These are phyloP conservation scores for Sebastes kiyomatsui DNA, from an alignment of 2,797 vertebrate genomes.

Conservation along the genomic window DNA sequence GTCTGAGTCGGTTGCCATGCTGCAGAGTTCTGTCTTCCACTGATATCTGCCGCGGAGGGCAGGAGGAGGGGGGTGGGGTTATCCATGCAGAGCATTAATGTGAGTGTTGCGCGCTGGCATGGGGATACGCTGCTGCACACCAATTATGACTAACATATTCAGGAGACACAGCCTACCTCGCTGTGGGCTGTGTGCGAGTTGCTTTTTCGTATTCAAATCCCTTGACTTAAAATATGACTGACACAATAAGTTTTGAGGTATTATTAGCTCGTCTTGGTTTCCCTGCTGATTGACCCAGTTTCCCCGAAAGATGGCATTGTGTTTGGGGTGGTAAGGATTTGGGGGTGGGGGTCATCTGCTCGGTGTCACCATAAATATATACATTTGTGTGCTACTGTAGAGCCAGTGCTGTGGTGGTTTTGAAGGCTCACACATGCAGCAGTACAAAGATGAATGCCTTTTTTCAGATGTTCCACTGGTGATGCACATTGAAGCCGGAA, in stretches of 20 bases:
- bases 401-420: slow-evolving; percentile 2
- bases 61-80: not conserved
- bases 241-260: slow-evolving; percentile 31
- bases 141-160: slow-evolving; percentile 63
- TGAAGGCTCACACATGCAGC: not conserved
- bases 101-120: slow-evolving; percentile 30
- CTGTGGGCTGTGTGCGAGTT: not conserved
- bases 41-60: slow-evolving; percentile 58
- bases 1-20: slow-evolving; percentile 50
- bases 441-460: slow-evolving; percentile 12
- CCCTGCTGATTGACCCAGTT: slow-evolving; percentile 69
- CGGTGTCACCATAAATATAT: slow-evolving; percentile 30
- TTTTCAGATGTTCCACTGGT: slow-evolving; percentile 3
- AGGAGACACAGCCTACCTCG: slow-evolving; percentile 16
- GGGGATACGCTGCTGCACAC: slow-evolving; percentile 59
- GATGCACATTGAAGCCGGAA: slow-evolving; percentile 7
- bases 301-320: slow-evolving; percentile 54
- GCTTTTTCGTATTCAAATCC: slow-evolving; percentile 34
- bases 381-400: slow-evolving; percentile 19
- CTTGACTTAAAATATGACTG: slow-evolving; percentile 42
- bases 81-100: slow-evolving; percentile 58
- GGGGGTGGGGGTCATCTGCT: not conserved
- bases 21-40: slow-evolving; percentile 71
- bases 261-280: slow-evolving; percentile 62
- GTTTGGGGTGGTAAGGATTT: slow-evolving; percentile 28